These are phyloP conservation scores for Apodemia zela DNA, from an alignment of 2,888 invertebrate species.

Conservation along the genomic window DNA sequence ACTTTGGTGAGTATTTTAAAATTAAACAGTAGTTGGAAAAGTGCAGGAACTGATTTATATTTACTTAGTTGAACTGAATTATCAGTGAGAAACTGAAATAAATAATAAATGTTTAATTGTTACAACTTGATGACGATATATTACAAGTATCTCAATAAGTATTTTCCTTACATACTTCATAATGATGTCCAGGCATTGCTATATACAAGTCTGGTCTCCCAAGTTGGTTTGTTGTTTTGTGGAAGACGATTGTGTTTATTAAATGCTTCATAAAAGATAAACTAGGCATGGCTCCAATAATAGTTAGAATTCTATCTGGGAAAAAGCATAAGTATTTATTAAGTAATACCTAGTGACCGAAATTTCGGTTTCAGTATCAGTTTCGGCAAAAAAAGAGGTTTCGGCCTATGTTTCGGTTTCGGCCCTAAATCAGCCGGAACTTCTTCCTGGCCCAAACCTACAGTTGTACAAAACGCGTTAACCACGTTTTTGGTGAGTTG, in stretches of 20 bases:
- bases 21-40: slow-evolving; percentile 86
- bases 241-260: slow-evolving; percentile 80
- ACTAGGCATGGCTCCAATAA: slow-evolving; percentile 81
- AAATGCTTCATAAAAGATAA: slow-evolving; percentile 82
- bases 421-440: no score
- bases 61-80: slow-evolving; percentile 78
- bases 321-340: slow-evolving; percentile 29
- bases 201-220: slow-evolving; percentile 84
- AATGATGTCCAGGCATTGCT: slow-evolving; percentile 80
- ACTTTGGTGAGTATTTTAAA: slow-evolving; percentile 80
- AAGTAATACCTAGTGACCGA: neutral
- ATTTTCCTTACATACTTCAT: slow-evolving; percentile 69
- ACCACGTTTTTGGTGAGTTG: no score
- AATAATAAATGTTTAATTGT: slow-evolving; percentile 24
- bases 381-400: no score
- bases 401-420: no score
- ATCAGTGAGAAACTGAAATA: slow-evolving; percentile 79
- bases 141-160: neutral
- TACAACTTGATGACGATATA: neutral
- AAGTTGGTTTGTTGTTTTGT: slow-evolving; percentile 72
- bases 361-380: no score
- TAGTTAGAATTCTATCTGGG: slow-evolving; percentile 77
- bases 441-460: no score
- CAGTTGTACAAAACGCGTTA: no score
- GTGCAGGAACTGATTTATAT: slow-evolving; percentile 80